phyloP scores from a whole-genome alignment of 92 coral and sea anemone genomes.

The Heteractis magnifica region DNA sequence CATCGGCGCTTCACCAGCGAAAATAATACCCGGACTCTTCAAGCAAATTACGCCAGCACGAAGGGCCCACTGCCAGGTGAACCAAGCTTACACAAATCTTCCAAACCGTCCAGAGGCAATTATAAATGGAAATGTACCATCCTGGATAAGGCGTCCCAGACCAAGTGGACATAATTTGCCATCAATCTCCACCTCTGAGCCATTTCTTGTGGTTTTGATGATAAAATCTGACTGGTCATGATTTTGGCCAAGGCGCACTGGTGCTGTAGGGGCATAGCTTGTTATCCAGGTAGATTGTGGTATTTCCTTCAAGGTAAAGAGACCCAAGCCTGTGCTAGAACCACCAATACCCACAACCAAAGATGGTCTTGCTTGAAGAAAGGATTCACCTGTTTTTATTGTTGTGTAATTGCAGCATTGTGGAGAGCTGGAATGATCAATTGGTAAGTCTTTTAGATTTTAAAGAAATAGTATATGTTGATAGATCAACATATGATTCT shows the following conservation, averaged over 20 bases:
- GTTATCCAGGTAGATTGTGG: slow-evolving; percentile 3
- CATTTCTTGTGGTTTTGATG: slow-evolving; percentile 14
- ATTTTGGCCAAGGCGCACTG: slow-evolving; percentile 8
- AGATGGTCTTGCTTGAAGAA: slow-evolving; percentile 11
- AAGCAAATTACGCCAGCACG: slow-evolving; percentile 42
- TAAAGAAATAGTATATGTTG: too few species aligned
- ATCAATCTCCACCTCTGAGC: slow-evolving; percentile 20
- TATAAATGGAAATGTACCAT: slow-evolving; percentile 28
- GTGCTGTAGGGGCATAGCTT: slow-evolving; percentile 14
- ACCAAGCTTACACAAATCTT: slow-evolving; percentile 9
- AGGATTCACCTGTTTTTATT: slow-evolving; percentile 10
- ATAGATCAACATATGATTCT: too few species aligned
- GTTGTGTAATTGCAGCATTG: slow-evolving; percentile 15
- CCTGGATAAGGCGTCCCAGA: slow-evolving; percentile 13
- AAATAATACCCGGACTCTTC: too few species aligned
- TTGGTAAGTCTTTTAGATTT: too few species aligned
- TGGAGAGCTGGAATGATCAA: neutral
- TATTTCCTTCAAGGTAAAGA: slow-evolving; percentile 22
- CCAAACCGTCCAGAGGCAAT: slow-evolving; percentile 19
- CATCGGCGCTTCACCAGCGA: too few species aligned
- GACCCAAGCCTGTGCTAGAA: slow-evolving; percentile 3
- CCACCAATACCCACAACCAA: slow-evolving; percentile 24
- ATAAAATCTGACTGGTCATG: neutral
- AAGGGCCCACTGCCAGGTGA: slow-evolving; percentile 29
- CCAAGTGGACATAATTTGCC: too few species aligned